These are phyloP conservation scores for Lasius fuliginosus DNA, from an alignment of 2,888 invertebrate genomes.

Conservation along the genomic window DNA sequence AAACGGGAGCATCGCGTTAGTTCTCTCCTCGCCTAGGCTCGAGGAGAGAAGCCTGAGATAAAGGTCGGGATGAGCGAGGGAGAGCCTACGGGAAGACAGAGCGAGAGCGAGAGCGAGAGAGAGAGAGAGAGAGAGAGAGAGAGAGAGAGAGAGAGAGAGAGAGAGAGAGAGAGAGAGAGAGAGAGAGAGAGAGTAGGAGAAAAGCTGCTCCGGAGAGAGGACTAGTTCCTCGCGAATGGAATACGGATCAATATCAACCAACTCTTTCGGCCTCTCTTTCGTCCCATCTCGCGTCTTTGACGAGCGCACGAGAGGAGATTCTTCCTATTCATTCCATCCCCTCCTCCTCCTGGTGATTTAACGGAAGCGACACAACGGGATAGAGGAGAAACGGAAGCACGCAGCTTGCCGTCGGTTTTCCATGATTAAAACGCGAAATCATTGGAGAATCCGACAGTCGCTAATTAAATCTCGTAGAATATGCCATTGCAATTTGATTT, in stretches of 20 bases:
- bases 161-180: too few species aligned
- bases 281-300: conserved; percentile 29
- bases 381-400: conserved; percentile 8
- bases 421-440: not conserved
- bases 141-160: too few species aligned
- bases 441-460: not conserved
- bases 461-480: not conserved
- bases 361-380: conserved; percentile 12
- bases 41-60: conserved; percentile 17
- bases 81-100: conserved; percentile 23
- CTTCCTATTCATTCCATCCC: conserved; percentile 4
- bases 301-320: conserved; percentile 17
- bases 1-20: not conserved
- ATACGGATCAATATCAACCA: conserved; percentile 82
- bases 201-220: conserved; percentile 66
- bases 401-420: not conserved
- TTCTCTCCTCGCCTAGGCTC: conserved; percentile 2
- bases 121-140: too few species aligned
- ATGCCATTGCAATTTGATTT: not conserved
- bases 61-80: conserved; percentile 32
- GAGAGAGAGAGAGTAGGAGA: conserved; percentile 54
- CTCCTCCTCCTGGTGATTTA: not conserved
- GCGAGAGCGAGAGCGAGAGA: not conserved
- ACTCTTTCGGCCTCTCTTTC: conserved; percentile 27
- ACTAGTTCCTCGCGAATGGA: conserved; percentile 76